Evolutionary conservation across 2,888 invertebrate genomes (phyloP), one percentile per base, ranked within the genome.

Genomic region (Crepidodera aurea): DNA sequence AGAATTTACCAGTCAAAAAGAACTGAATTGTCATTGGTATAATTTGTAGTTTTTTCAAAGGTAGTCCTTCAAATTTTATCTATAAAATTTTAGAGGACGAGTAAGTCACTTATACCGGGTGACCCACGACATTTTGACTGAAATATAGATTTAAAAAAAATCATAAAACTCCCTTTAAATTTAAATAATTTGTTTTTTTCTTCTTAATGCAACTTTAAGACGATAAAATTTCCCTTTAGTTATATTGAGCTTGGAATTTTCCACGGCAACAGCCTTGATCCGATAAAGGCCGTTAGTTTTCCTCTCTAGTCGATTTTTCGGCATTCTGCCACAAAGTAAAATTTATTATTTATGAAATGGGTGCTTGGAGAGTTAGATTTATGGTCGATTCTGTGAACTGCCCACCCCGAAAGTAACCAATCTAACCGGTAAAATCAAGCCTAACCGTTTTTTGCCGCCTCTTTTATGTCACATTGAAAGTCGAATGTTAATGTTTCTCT

Each of bases 261-360:
- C 29, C 19, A 19, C 12, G 25, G 32, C 29, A 54, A 22, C 40
- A 32, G 12, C 16, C 37, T 50, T 42, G 56, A 61, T 56, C 42
- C 54, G 55, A 56, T 61, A 51, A 56, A 44, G 32, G 44, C 56
- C 32, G 37, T 61, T 56, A 61, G 39, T 61, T 61, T 51, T 51
- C 56, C 48, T 42, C 51, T n/a, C 27, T 25, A 32, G 56, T 51
- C 27, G 44, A 48, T 53, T 42, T 56, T 51, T 51, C 42, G 44
- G 48, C 40, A 12, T 61, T 25, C 42, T 32, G 50, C 57, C 40
- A 25, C 51, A 42, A 42, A 51, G 51, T 51, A 51, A 27, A 50
- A 56, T 61, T 61, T 61, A 61, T 61, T 61, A 61, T 61, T 56
- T 61, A 56, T 61, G 56, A 44, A 55, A 61, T 56, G 61, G 56